Percentiles rank a stretch among this genome's conserved stretches.
Conservation (phyloP, 2,113 vertebrate species). For the Paraplagusia blochii region DNA sequence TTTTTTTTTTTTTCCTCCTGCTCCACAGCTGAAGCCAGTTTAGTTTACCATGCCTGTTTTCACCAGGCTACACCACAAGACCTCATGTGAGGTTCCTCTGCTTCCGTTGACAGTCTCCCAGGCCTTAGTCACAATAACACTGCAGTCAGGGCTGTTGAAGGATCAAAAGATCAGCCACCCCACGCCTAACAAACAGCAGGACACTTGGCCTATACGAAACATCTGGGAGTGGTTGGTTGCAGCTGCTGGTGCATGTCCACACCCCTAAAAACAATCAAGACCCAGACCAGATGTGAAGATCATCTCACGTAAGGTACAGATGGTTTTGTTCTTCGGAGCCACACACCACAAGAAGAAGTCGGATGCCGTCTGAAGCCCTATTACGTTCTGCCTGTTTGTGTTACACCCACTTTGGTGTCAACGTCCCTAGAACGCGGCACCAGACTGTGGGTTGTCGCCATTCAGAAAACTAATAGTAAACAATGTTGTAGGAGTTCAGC, state of each 20-base stretch:
- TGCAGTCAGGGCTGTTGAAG: slow-evolving; percentile 44
- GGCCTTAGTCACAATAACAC: slow-evolving; percentile 62
- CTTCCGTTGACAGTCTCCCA: slow-evolving; percentile 57
- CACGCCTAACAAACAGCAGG: slow-evolving; percentile 69
- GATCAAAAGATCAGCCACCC: slow-evolving; percentile 72
- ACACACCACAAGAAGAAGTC: slow-evolving; percentile 45
- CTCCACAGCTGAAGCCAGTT: slow-evolving; percentile 66
- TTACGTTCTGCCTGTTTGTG: slow-evolving; percentile 68
- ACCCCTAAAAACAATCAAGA: slow-evolving; percentile 58
- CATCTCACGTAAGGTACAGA: slow-evolving; percentile 74
- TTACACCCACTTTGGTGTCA: slow-evolving; percentile 55
- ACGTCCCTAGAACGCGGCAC: slow-evolving; percentile 48
- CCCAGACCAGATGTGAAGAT: slow-evolving; percentile 66
- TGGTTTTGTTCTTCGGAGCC: slow-evolving; percentile 60
- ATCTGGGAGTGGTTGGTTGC: slow-evolving; percentile 72
- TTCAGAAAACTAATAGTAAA: slow-evolving; percentile 52
- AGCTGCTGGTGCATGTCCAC: slow-evolving; percentile 70
- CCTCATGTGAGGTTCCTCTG: slow-evolving; percentile 57
- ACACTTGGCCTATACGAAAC: slow-evolving; percentile 70
- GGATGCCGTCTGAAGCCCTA: slow-evolving; percentile 57
- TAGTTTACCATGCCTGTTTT: slow-evolving; percentile 63
- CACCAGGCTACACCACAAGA: slow-evolving; percentile 54
- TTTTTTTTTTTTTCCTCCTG: slow-evolving; percentile 11
- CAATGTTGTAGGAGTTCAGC: slow-evolving; percentile 33
- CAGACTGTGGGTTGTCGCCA: slow-evolving; percentile 59